A percentile compares a stretch with the other conserved stretches of the same genome.
Conservation (phyloP, 2,113 vertebrate species). For the Heloderma charlesbogerti region DNA sequence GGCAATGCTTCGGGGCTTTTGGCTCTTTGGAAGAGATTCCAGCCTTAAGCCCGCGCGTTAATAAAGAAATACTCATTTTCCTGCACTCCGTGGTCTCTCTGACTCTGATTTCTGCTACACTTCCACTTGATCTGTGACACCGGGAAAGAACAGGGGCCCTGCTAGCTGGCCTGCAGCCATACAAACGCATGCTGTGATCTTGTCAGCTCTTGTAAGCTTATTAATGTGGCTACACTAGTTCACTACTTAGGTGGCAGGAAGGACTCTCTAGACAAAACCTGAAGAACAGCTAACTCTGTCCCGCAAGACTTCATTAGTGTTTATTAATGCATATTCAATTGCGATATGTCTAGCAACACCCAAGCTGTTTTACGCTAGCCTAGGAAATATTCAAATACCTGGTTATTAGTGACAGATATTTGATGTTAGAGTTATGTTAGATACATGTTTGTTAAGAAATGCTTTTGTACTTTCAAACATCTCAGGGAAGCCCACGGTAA, state of each 20-base stretch:
- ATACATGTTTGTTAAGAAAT: background rate
- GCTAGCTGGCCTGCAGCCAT: background rate
- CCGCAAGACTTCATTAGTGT: slow-evolving; percentile 12
- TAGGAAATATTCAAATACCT: background rate
- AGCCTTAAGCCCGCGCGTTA: too few relatives aligned
- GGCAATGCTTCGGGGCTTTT: too few relatives aligned
- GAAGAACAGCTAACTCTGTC: background rate
- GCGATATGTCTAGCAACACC: slow-evolving; percentile 9
- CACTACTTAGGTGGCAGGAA: background rate
- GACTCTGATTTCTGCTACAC: too few relatives aligned
- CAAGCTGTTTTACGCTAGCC: background rate
- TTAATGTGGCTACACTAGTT: background rate
- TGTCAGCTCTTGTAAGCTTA: background rate
- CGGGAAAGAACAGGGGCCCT: background rate
- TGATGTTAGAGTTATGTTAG: background rate
- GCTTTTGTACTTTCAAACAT: background rate
- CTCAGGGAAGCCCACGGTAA: background rate
- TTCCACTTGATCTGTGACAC: background rate
- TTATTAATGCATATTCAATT: slow-evolving; percentile 10
- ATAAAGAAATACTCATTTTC: too few relatives aligned
- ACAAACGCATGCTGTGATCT: slow-evolving; percentile 8
- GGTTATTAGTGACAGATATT: background rate
- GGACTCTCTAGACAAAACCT: background rate
- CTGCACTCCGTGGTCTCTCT: too few relatives aligned
- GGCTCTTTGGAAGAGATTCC: too few relatives aligned